Base-by-base conservation (phyloP, 2,797 vertebrate species). In the Aeoliscus strigatus region DNA sequence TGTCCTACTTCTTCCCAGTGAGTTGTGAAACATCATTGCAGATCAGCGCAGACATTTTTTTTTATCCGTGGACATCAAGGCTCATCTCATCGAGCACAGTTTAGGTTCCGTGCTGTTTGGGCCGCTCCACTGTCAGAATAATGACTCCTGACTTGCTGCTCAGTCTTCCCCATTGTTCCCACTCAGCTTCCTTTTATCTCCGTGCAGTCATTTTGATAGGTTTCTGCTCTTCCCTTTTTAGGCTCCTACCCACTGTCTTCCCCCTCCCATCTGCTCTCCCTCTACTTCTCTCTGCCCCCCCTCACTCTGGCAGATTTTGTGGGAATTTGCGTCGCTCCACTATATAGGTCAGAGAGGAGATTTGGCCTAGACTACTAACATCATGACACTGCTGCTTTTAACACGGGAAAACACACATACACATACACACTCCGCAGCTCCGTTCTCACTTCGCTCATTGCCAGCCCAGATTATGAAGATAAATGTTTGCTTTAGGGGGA, bases 271-370 rank as follows among this genome's bases (percentile, higher is more conserved):
- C 9, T 4, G 7, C 9, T 30, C 14, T 41, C 27, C 55, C 25
- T 14, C 13, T 33, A 24, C 27, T 39, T 30, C 66, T 44, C 56
- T 29, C 6, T 33, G n/a, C n/a, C n/a, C 18, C 40, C 36, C 46
- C 53, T 53, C 65, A 70, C 65, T 65, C 36, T 46, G 44, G 43
- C 55, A 46, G 46, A 59, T 73, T 79, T 75, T 64, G 53, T 32
- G 40, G 49, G 65, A 65, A 70, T 73, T 51, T 73, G 40, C 49
- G 38, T 48, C 18, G 54, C 66, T 67, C 6, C 59, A 51, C 49
- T 73, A 84, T 79, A 69, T 84, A 83, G 86, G 79, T 85, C 84
- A 86, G 65, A 64, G 65, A 65, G 55, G 74, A 77, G 79, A 82
- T 83, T 77, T 82, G 52, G 77, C 72, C 60, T 47, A 66, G 60